Conservation (phyloP, 2,113 vertebrate species). For the Lasiurus borealis region DNA sequence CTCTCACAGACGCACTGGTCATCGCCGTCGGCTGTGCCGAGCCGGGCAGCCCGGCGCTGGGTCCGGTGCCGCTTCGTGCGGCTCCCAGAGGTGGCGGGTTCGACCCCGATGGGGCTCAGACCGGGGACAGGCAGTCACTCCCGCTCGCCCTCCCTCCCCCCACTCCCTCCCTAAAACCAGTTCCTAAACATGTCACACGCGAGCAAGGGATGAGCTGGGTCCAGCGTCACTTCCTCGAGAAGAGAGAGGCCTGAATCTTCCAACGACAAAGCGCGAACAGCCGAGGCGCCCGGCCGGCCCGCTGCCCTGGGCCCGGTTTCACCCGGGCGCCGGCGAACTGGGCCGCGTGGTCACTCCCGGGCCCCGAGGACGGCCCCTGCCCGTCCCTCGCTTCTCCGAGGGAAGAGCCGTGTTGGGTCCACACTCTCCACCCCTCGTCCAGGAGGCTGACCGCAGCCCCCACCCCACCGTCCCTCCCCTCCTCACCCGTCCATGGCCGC, state of each 20-base stretch:
- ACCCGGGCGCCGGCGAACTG: neutral
- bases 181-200: fast-evolving
- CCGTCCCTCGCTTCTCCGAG: neutral
- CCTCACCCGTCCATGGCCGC: neutral
- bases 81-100: too few relatives aligned
- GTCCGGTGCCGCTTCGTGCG: too few relatives aligned
- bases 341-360: too few relatives aligned
- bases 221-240: neutral
- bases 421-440: neutral
- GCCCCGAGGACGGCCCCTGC: fast-evolving
- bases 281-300: fast-evolving
- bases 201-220: fast-evolving
- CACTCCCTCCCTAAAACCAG: too few relatives aligned
- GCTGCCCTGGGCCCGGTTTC: fast-evolving
- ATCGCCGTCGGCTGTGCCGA: too few relatives aligned
- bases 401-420: fast-evolving
- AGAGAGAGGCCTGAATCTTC: fast-evolving
- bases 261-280: fast-evolving
- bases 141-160: too few relatives aligned
- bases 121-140: too few relatives aligned
- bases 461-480: neutral
- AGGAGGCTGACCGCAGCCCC: neutral
- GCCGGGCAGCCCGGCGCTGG: too few relatives aligned
- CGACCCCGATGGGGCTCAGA: too few relatives aligned
- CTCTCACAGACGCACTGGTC: too few relatives aligned